These are phyloP conservation scores for Drosophila seclusa DNA, from an alignment of 2,888 invertebrate species.

Conservation along the genomic window DNA sequence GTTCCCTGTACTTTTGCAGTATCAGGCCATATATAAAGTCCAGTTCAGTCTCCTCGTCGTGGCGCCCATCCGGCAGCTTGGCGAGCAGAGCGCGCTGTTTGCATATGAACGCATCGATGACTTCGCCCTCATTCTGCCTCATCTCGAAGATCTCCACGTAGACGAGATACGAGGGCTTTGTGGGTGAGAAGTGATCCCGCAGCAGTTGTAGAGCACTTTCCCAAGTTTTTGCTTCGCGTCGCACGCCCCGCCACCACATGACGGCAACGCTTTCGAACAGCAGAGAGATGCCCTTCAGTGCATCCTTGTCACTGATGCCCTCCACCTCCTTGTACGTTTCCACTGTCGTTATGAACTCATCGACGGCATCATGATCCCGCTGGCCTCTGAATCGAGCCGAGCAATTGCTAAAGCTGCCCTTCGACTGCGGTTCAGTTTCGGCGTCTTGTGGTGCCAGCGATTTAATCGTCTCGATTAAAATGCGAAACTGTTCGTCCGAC, in stretches of 20 bases:
- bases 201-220: slow-evolving; percentile 71
- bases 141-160: slow-evolving; percentile 81
- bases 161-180: slow-evolving; percentile 81
- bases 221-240: slow-evolving; percentile 81
- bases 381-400: slow-evolving; percentile 77
- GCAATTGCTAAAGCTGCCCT: slow-evolving; percentile 82
- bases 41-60: slow-evolving; percentile 81
- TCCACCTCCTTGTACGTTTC: slow-evolving; percentile 83
- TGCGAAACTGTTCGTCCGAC: slow-evolving; percentile 79
- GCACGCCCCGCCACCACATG: slow-evolving; percentile 83
- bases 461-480: slow-evolving; percentile 76
- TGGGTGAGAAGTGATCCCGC: slow-evolving; percentile 82
- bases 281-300: slow-evolving; percentile 79
- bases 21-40: slow-evolving; percentile 81
- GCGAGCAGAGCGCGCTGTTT: slow-evolving; percentile 81
- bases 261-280: slow-evolving; percentile 75
- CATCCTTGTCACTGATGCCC: slow-evolving; percentile 80
- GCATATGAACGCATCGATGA: slow-evolving; percentile 80
- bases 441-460: slow-evolving; percentile 58
- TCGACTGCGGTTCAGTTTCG: slow-evolving; percentile 56
- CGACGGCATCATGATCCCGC: slow-evolving; percentile 82
- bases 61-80: slow-evolving; percentile 81
- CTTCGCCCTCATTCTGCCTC: slow-evolving; percentile 56
- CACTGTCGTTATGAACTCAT: slow-evolving; percentile 81
- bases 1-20: slow-evolving; percentile 74